Conservation (phyloP, 2,113 vertebrate genomes). For the Nothoprocta perdicaria region DNA sequence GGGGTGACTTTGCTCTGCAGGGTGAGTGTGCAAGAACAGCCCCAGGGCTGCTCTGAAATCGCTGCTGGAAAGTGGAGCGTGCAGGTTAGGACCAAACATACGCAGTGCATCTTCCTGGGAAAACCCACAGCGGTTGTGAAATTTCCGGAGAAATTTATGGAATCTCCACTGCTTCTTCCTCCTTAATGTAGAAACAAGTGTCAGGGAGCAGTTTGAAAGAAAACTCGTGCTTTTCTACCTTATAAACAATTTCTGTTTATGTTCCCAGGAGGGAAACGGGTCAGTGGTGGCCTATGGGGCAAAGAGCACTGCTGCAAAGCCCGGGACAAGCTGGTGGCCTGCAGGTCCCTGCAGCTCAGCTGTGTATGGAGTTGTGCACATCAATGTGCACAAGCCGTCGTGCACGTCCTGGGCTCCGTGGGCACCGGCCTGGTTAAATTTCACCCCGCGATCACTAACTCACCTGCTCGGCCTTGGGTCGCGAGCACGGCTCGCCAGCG, state of each 20-base stretch:
- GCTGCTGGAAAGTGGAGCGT: neutral
- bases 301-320: fast-evolving
- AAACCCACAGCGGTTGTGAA: neutral
- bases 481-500: neutral
- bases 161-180: neutral
- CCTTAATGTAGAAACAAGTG: neutral
- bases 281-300: fast-evolving
- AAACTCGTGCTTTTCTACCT: neutral
- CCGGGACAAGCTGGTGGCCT: fast-evolving
- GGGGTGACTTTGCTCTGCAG: fast-evolving
- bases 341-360: neutral
- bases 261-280: neutral
- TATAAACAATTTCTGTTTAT: neutral
- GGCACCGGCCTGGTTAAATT: neutral
- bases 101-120: neutral
- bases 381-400: fast-evolving
- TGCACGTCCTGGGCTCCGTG: fast-evolving
- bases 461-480: neutral
- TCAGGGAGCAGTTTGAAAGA: neutral
- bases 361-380: fast-evolving
- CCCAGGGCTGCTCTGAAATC: neutral
- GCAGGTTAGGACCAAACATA: fast-evolving
- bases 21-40: neutral
- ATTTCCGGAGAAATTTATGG: neutral
- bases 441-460: neutral